Percentiles rank a stretch among this genome's conserved stretches.
Conservation (phyloP, 2,888 invertebrate genomes). For the Meganola albula region DNA sequence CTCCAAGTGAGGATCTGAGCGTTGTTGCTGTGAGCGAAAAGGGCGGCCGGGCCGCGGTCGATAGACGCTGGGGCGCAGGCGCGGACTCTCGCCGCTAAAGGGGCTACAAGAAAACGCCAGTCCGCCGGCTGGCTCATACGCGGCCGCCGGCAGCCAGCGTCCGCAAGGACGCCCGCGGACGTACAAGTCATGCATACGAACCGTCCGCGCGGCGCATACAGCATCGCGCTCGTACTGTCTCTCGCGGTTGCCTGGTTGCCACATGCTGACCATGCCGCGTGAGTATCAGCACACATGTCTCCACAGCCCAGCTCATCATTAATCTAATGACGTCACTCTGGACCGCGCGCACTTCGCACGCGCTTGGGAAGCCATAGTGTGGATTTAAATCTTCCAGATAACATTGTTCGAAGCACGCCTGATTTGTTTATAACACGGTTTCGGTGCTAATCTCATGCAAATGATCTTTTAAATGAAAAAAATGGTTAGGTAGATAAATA, state of each 20-base stretch:
- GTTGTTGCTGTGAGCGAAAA: slow-evolving; percentile 44
- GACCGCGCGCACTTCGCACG: slow-evolving; percentile 25
- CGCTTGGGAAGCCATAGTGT: slow-evolving; percentile 45
- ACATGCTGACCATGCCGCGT: slow-evolving; percentile 61
- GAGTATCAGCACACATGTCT: slow-evolving; percentile 38
- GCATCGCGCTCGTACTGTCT: slow-evolving; percentile 57
- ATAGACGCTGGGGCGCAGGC: slow-evolving; percentile 56
- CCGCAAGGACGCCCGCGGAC: slow-evolving; percentile 46
- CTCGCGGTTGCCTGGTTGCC: slow-evolving; percentile 60
- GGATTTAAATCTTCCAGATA: slow-evolving; percentile 35
- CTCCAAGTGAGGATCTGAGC: slow-evolving; percentile 49
- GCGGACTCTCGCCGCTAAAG: slow-evolving; percentile 42
- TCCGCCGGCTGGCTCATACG: slow-evolving; percentile 60
- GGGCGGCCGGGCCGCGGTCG: slow-evolving; percentile 55
- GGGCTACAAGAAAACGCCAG: slow-evolving; percentile 44
- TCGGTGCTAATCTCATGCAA: slow-evolving; percentile 26
- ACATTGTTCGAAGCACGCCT: slow-evolving; percentile 31
- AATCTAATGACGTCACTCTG: slow-evolving; percentile 23
- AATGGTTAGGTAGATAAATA: slow-evolving; percentile 24
- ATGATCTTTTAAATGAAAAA: slow-evolving; percentile 27
- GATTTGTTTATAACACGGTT: slow-evolving; percentile 35
- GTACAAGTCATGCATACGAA: slow-evolving; percentile 54
- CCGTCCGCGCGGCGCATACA: slow-evolving; percentile 61
- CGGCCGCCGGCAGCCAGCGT: slow-evolving; percentile 62
- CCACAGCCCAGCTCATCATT: slow-evolving; percentile 15